These are phyloP conservation scores for Ceratina japonica DNA, from an alignment of 1,140 invertebrate genomes.

Conservation along the genomic window DNA sequence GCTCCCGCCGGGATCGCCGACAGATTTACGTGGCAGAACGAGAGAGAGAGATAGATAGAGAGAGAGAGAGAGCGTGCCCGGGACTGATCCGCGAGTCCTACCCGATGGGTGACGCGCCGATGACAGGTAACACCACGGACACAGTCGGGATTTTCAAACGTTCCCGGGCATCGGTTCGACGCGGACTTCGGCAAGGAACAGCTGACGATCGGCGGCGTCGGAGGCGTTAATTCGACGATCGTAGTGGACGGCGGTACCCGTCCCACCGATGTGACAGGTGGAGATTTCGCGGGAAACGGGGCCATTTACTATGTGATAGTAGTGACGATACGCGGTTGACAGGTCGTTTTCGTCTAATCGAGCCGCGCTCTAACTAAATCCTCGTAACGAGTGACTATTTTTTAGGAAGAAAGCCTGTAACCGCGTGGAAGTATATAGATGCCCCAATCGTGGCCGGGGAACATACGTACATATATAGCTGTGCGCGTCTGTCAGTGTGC, in stretches of 20 bases:
- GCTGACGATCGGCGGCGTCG: conserved; percentile 16
- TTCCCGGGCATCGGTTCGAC: not conserved
- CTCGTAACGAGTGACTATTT: not conserved
- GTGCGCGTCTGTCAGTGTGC: conserved; percentile 46
- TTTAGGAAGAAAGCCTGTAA: not conserved
- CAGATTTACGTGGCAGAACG: no score
- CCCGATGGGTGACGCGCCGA: conserved; percentile 10
- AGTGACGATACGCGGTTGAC: conserved; percentile 21
- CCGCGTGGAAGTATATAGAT: conserved; percentile 20
- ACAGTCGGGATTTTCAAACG: conserved; percentile 7
- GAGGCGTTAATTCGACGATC: not conserved
- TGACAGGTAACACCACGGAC: conserved; percentile 37
- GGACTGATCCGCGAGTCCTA: conserved; percentile 12
- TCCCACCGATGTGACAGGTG: conserved; percentile 15
- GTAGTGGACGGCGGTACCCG: conserved; percentile 4
- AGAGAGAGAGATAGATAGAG: no score
- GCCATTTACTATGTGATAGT: conserved; percentile 20
- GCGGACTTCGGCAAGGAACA: not conserved
- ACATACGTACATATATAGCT: no score
- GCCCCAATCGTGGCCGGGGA: not conserved
- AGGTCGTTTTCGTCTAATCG: conserved; percentile 1
- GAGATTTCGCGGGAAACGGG: not conserved
- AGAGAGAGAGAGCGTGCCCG: not conserved
- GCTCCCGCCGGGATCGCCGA: no score
- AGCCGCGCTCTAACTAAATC: not conserved